Base-by-base conservation (phyloP, 64 coral and sea anemone genomes). In the Dendrophyllia cribrosa region DNA sequence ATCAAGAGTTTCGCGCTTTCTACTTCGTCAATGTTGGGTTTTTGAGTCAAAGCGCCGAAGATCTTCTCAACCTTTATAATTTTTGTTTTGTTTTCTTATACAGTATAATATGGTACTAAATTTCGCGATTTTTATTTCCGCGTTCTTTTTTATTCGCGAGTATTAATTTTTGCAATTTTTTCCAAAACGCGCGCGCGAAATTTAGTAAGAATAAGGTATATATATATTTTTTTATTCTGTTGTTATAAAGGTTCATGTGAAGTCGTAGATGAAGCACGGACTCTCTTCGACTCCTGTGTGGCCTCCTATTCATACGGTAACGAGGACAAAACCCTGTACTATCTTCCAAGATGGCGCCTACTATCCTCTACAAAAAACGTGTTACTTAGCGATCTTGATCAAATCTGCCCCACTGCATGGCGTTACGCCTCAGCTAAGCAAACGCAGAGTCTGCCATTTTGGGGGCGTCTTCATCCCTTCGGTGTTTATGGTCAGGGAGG, bases 341-440 rank as follows among this genome's bases (percentile, higher is more conserved):
- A 77, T n/a, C 20, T n/a, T 22, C 87, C 87, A 65, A 51, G 53
- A 51, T 89, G 87, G 87, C 59, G 17, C 14, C 49, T 62, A 25
- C 14, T 66, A 6, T 46, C 44, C 5, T 4, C 61, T 67, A 67
- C 75, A 43, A 13, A 43, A 23, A 79, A 79, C 24, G 26, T 6
- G 9, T 60, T 51, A 53, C 4, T 21, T 59, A 22, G 23, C 11
- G 24, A 56, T 26, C 26, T 79, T 6, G 55, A 60, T 20, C 20
- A 79, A 17, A 22, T 79, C 53, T 79, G 77, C 55, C 77, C 77
- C 55, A 79, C 22, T 51, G 51, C 77, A 22, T 79, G 77, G 77
- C 77, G 53, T 15, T 79, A 79, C 5, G 56, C 77, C 55, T 43
- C 77, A 79, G 77, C 55, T 11, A n/a, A 59, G 12, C 50, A 79